Evolutionary conservation across 2,113 vertebrate genomes (phyloP).

Genomic region (Bubo blakistoni): DNA sequence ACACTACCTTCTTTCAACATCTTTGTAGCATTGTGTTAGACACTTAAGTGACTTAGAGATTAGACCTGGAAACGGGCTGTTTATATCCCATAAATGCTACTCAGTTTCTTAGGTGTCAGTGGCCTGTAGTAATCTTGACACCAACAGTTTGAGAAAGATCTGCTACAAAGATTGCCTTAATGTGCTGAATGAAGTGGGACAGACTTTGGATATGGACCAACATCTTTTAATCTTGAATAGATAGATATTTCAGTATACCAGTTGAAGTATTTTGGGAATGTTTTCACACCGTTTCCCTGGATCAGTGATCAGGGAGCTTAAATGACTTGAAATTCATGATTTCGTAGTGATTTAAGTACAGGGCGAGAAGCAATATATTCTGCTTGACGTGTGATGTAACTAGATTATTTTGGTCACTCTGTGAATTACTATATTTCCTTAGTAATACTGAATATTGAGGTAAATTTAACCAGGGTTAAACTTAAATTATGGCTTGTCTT

Average conservation of each 20-base stretch:
- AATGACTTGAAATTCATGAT: neutral
- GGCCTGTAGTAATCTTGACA: neutral
- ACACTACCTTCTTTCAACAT: neutral
- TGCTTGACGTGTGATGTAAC: neutral
- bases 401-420: neutral
- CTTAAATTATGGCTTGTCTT: neutral
- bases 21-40: neutral
- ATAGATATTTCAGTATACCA: neutral
- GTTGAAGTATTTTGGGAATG: neutral
- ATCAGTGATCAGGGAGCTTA: neutral
- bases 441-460: neutral
- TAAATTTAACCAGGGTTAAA: neutral
- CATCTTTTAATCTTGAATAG: neutral
- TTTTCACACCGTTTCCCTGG: neutral
- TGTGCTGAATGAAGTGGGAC: neutral
- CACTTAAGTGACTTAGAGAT: neutral
- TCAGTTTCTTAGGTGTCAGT: neutral
- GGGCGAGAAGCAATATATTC: neutral
- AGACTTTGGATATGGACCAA: neutral
- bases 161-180: neutral
- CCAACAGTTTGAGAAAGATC: neutral
- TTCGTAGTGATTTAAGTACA: neutral
- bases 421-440: neutral
- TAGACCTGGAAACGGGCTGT: neutral
- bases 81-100: neutral